Evolutionary conservation across 1,140 invertebrate species (phyloP), one percentile per base, ranked within the genome.

Genomic region (Frieseomelitta varia): DNA sequence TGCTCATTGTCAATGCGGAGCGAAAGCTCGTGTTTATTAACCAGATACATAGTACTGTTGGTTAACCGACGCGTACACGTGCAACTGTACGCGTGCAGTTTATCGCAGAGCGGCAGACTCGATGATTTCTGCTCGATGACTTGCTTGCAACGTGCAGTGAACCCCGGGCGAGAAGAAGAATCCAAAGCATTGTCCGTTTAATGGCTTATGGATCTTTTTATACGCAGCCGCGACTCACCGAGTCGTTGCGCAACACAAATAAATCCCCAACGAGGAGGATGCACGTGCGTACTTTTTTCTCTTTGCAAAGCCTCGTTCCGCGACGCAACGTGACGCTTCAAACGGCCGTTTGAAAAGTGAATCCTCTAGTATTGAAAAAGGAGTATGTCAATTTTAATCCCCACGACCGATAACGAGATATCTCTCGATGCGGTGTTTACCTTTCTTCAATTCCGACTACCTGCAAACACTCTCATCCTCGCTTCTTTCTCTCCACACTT

Each of bases 221-320:
- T 47, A 6, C 0, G 8, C 17, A 17, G 17, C 12, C 24, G 17
- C 51, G 34, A 72, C 15, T 55, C 58, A 4, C 19, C 11, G 53
- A 47, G 53, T 85, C 39, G 39, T 47, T 88, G 56, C n/a, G 8
- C 69, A 81, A 88, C 12, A 8, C 30, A 63, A 67, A 88, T 85
- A 88, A 82, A 88, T 85, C 58, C 34, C 30, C 30, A 47, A 17
- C 34, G 68, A 61, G 34, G 27, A 30, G 56, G 65, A n/a, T n/a
- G n/a, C 79, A 27, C 58, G 79, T 68, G 68, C 74, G 10, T 0
- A 27, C 11, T 24, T 53, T 27, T n/a, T 24, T 47, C 24, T 61
- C n/a, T 84, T 88, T 81, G 84, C 73, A 81, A 63, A 88, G 88
- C 39, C 74, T 79, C 47, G 21, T 30, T 61, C 58, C 58, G 58